phyloP scores from a whole-genome alignment of 2,888 invertebrate species.

The Drosophila demipolita region DNA sequence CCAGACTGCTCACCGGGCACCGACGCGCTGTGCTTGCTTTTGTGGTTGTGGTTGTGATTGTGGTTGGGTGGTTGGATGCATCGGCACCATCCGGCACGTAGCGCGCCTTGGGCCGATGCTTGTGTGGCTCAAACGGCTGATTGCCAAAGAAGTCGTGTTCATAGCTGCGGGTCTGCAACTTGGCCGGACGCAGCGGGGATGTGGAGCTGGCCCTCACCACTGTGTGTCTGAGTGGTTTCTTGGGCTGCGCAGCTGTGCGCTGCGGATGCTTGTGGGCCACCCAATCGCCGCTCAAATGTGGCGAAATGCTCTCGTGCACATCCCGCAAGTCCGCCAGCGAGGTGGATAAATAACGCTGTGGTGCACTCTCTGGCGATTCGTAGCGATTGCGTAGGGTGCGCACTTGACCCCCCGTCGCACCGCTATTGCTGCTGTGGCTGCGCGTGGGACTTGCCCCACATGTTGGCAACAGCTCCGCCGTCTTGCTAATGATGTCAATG shows the following conservation, averaged over 20 bases:
- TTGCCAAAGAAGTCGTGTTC: slow-evolving; percentile 86
- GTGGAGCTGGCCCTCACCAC: slow-evolving; percentile 86
- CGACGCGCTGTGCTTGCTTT: not conserved
- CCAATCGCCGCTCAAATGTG: slow-evolving; percentile 92
- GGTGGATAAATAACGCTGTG: slow-evolving; percentile 87
- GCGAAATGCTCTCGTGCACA: slow-evolving; percentile 90
- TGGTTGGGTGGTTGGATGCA: slow-evolving; percentile 87
- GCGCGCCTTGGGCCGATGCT: slow-evolving; percentile 90
- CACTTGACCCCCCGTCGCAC: slow-evolving; percentile 88
- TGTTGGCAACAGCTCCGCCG: slow-evolving; percentile 87
- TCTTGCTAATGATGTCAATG: slow-evolving; percentile 95
- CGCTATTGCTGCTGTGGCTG: slow-evolving; percentile 71
- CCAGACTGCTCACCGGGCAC: slow-evolving; percentile 86
- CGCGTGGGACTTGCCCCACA: slow-evolving; percentile 63
- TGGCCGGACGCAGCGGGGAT: slow-evolving; percentile 86
- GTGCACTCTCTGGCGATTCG: slow-evolving; percentile 69
- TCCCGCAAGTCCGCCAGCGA: slow-evolving; percentile 93
- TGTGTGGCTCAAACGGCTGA: slow-evolving; percentile 90
- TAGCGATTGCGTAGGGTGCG: slow-evolving; percentile 90
- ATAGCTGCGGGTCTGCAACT: slow-evolving; percentile 66
- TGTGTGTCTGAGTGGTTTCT: slow-evolving; percentile 61
- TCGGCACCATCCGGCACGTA: slow-evolving; percentile 88
- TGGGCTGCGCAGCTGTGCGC: slow-evolving; percentile 75
- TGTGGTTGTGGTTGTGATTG: slow-evolving; percentile 82
- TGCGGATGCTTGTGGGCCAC: slow-evolving; percentile 91